These are phyloP conservation scores for Ancistrus triradiatus DNA, from an alignment of 2,113 vertebrate species.

Conservation along the genomic window DNA sequence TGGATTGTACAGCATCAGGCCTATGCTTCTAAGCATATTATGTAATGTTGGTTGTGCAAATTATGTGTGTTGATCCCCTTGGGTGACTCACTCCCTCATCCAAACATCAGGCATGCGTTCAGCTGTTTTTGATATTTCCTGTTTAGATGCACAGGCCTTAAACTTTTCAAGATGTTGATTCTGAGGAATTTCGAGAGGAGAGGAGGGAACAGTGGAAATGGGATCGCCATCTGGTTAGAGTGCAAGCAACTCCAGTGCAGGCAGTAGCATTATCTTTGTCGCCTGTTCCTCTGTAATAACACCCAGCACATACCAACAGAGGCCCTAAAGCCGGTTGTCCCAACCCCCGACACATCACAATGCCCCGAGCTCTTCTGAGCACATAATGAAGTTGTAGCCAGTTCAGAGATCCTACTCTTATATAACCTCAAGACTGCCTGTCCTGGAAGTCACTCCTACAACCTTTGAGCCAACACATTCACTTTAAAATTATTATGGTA, in stretches of 20 bases:
- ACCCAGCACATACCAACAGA: constrained; percentile 47
- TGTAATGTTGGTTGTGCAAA: constrained; percentile 35
- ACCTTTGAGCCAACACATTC: not conserved
- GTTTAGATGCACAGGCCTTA: constrained; percentile 39
- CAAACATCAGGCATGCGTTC: constrained; percentile 26
- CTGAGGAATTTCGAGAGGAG: constrained; percentile 22
- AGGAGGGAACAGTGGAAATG: not conserved
- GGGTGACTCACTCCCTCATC: constrained; percentile 27
- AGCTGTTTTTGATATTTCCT: constrained; percentile 42
- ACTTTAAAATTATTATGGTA: too few species aligned
- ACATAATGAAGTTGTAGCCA: constrained; percentile 47
- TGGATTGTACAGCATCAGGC: constrained; percentile 24
- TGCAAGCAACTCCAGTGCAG: not conserved
- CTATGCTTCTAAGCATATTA: constrained; percentile 29
- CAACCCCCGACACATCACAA: constrained; percentile 56
- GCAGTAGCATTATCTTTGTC: not conserved
- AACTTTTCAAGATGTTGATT: constrained; percentile 43
- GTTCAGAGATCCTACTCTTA: constrained; percentile 49
- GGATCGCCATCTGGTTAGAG: constrained; percentile 20
- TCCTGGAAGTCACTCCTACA: constrained; percentile 11
- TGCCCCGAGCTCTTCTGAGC: constrained; percentile 37
- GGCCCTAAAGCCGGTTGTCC: constrained; percentile 34
- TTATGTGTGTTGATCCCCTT: constrained; percentile 15
- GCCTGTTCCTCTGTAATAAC: constrained; percentile 18
- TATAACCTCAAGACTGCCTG: constrained; percentile 41